A percentile compares a stretch with the other conserved stretches of the same genome.
These are phyloP conservation scores for Carettochelys insculpta DNA, from an alignment of 2,113 vertebrate genomes.

Conservation along the genomic window DNA sequence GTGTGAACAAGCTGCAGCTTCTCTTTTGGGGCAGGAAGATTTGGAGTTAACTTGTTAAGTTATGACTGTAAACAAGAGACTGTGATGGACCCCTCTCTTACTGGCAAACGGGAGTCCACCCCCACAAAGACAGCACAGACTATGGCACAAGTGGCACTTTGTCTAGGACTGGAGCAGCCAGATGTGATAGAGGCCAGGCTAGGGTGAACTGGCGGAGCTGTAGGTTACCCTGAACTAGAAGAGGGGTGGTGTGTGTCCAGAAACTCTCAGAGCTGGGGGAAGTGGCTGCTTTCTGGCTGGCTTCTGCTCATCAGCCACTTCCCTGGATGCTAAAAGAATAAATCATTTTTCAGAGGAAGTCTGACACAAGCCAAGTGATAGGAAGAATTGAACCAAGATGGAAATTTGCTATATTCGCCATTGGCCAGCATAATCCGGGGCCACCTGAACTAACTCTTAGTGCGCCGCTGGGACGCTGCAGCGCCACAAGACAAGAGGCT, in stretches of 20 bases:
- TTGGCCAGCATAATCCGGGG: background rate
- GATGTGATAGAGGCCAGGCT: background rate
- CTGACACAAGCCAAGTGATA: background rate
- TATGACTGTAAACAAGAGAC: background rate
- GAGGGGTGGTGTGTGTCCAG: background rate
- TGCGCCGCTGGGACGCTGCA: background rate
- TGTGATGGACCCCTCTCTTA: background rate
- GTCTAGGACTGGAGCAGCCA: background rate
- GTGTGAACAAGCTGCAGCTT: background rate
- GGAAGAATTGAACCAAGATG: background rate
- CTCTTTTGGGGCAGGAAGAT: background rate
- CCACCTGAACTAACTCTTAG: background rate
- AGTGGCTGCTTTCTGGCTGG: background rate
- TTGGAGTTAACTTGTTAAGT: background rate
- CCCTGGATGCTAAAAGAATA: background rate
- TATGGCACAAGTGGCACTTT: background rate
- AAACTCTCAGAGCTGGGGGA: background rate
- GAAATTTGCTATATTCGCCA: background rate
- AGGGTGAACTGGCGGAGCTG: rapidly evolving
- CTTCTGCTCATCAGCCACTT: background rate
- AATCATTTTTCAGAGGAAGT: background rate
- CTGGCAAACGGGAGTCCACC: background rate
- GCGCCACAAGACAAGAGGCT: background rate
- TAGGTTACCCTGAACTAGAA: background rate
- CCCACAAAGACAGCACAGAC: background rate